Conservation (phyloP, 2,797 vertebrate species). For the Erethizon dorsatum region DNA sequence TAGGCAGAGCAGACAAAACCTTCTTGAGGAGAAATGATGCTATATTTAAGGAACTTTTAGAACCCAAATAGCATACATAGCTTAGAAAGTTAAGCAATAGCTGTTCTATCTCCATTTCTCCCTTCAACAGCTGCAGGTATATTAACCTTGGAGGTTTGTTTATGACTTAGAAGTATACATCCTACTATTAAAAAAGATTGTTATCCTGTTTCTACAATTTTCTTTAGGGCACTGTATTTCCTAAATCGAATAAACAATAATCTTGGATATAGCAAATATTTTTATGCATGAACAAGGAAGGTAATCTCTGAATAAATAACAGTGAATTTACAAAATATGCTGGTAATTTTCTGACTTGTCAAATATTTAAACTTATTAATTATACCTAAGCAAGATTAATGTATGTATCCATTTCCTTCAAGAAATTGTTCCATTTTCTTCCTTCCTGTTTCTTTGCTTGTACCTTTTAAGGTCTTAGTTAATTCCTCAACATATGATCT, state of each 20-base stretch:
- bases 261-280: background rate
- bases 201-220: background rate
- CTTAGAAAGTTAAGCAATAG: background rate
- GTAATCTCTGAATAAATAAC: background rate
- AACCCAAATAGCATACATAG: background rate
- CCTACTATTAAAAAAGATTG: background rate
- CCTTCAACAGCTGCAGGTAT: background rate
- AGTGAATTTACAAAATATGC: background rate
- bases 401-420: background rate
- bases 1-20: background rate
- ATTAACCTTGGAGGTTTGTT: background rate
- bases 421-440: background rate
- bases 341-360: background rate
- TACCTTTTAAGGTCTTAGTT: background rate
- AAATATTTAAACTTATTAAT: background rate
- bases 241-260: background rate
- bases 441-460: background rate
- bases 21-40: background rate
- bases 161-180: background rate
- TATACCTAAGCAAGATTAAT: background rate
- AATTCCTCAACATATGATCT: background rate
- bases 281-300: background rate
- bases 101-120: accelerated
- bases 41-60: background rate
- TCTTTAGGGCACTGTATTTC: background rate